Evolutionary conservation across 2,888 invertebrate species (phyloP).

Genomic region (Opisthograptis luteolata): DNA sequence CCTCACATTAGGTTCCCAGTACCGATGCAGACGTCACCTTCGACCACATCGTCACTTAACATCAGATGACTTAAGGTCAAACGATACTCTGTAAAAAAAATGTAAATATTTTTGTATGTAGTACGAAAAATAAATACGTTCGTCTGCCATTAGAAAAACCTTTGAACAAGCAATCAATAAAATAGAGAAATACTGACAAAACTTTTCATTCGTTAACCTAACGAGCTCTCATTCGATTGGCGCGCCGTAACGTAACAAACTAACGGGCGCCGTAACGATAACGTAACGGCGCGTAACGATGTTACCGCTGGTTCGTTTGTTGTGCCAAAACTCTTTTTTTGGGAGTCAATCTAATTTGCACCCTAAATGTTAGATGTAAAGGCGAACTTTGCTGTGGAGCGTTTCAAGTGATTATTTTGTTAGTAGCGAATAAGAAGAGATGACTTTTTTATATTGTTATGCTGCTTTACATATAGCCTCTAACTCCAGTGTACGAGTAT

Average conservation of each 20-base stretch:
- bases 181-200: conserved; percentile 18
- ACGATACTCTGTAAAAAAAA: too few relatives aligned
- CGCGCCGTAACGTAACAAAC: conserved; percentile 51
- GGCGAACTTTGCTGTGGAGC: conserved; percentile 24
- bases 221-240: conserved; percentile 45
- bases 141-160: background rate
- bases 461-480: background rate
- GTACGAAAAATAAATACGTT: background rate
- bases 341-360: conserved; percentile 30
- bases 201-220: conserved; percentile 25
- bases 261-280: conserved; percentile 47
- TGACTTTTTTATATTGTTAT: conserved; percentile 3
- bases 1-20: too few relatives aligned
- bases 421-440: conserved; percentile 6
- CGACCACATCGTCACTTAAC: too few relatives aligned
- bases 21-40: too few relatives aligned
- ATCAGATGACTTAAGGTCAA: too few relatives aligned
- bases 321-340: conserved; percentile 43
- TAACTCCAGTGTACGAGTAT: too few relatives aligned
- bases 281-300: conserved; percentile 54
- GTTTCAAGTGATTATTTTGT: conserved; percentile 3
- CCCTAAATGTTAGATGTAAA: conserved; percentile 26
- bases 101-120: too few relatives aligned
- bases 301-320: conserved; percentile 51
- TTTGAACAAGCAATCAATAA: conserved; percentile 13